phyloP scores from a whole-genome alignment of 2,888 invertebrate species.

The Netelia fuscicornis region DNA sequence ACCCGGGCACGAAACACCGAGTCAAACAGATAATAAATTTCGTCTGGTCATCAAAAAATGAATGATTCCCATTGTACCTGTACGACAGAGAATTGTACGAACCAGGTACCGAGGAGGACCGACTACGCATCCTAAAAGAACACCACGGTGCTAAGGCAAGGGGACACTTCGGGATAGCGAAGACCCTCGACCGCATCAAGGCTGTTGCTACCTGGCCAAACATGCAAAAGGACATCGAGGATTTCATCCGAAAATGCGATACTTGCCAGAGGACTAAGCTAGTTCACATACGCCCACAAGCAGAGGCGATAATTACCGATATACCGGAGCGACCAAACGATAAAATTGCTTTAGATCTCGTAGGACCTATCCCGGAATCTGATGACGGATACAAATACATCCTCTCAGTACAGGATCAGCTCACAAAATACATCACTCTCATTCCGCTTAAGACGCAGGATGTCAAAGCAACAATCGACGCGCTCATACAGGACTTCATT shows the following conservation, averaged over 20 bases:
- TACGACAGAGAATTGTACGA: slow-evolving; percentile 13
- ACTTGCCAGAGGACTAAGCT: slow-evolving; percentile 5
- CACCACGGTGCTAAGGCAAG: neutral
- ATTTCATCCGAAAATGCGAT: slow-evolving; percentile 22
- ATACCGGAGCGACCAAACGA: too few relatives aligned
- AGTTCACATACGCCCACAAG: too few relatives aligned
- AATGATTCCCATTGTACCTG: neutral
- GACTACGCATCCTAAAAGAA: neutral
- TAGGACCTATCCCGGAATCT: slow-evolving; percentile 11
- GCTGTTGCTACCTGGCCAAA: slow-evolving; percentile 32
- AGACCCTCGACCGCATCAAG: slow-evolving; percentile 24
- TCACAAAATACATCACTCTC: slow-evolving; percentile 1
- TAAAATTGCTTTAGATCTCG: neutral
- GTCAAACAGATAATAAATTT: slow-evolving; percentile 29
- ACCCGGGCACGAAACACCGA: slow-evolving; percentile 1
- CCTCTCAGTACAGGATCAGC: neutral
- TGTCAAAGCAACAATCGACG: neutral
- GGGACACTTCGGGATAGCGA: slow-evolving; percentile 15
- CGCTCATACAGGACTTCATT: neutral
- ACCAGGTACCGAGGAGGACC: neutral
- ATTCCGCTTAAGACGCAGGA: neutral
- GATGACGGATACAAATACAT: too few relatives aligned
- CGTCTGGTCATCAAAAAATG: neutral
- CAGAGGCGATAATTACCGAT: too few relatives aligned
- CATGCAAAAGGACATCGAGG: slow-evolving; percentile 7